phyloP scores from a whole-genome alignment of 2,888 invertebrate species.

The Atethmia centrago region DNA sequence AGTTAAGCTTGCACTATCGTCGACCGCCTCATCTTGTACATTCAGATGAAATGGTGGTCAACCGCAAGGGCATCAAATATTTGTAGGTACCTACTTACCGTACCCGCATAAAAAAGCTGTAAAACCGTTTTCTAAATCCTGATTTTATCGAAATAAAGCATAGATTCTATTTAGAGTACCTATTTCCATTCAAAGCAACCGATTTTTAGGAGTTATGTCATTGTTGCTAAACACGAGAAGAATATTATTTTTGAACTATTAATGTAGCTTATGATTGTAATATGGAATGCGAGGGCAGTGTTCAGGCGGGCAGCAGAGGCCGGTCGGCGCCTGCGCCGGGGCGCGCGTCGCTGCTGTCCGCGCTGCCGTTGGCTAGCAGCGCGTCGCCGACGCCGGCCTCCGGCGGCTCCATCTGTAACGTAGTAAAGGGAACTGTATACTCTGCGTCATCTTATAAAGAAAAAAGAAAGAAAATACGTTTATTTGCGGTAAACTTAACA shows the following conservation, averaged over 20 bases:
- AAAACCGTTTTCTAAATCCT: not conserved
- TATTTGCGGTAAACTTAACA: no score
- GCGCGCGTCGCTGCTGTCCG: slow-evolving; percentile 47
- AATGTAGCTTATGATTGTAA: slow-evolving; percentile 28
- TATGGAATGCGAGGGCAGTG: slow-evolving; percentile 45
- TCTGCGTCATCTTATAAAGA: slow-evolving; percentile 1
- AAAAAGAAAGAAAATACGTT: no score
- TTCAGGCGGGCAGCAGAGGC: slow-evolving; percentile 67
- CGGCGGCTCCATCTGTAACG: slow-evolving; percentile 58
- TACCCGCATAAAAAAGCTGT: not conserved
- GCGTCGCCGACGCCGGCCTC: slow-evolving; percentile 67
- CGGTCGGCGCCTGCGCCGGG: slow-evolving; percentile 51
- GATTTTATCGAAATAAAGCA: not conserved
- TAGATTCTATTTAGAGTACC: not conserved
- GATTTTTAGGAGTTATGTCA: slow-evolving; percentile 39
- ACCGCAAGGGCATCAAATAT: not conserved
- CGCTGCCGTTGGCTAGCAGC: slow-evolving; percentile 72
- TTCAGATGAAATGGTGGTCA: not conserved
- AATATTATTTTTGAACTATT: slow-evolving; percentile 14
- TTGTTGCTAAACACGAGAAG: slow-evolving; percentile 35
- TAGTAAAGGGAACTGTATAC: not conserved
- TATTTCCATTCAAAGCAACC: not conserved
- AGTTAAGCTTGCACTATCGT: not conserved
- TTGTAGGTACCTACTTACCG: not conserved
- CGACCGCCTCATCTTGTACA: not conserved